These are phyloP conservation scores for Apomyelois bistriatella DNA, from an alignment of 2,888 invertebrate species.

Conservation along the genomic window DNA sequence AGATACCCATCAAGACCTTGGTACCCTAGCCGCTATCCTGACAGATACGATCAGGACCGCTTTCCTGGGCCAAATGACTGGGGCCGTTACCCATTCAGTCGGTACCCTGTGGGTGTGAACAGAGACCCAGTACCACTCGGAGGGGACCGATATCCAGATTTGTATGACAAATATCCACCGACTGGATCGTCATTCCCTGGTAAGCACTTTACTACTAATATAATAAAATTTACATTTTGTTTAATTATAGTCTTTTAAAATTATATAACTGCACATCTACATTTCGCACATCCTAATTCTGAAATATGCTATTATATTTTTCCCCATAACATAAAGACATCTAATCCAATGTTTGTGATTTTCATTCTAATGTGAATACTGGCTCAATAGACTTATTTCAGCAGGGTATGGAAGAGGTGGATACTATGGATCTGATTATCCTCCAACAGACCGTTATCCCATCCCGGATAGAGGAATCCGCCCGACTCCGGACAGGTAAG, in stretches of 20 bases:
- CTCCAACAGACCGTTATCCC: constrained; percentile 61
- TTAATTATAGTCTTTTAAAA: no score
- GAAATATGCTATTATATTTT: no score
- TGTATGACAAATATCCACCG: constrained; percentile 80
- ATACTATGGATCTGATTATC: constrained; percentile 59
- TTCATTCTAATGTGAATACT: constrained; percentile 1
- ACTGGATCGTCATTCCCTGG: constrained; percentile 75
- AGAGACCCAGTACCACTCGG: constrained; percentile 73
- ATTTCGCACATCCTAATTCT: no score
- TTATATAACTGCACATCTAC: no score
- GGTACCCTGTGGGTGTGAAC: constrained; percentile 71
- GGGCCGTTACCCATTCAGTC: constrained; percentile 68
- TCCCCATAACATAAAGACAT: no score
- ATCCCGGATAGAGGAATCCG: constrained; percentile 71
- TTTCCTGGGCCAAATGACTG: constrained; percentile 55
- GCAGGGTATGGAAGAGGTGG: constrained; percentile 67
- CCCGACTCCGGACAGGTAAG: constrained; percentile 67
- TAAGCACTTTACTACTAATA: constrained; percentile 43
- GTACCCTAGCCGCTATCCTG: constrained; percentile 63
- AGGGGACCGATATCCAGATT: constrained; percentile 71
- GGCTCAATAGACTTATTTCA: constrained; percentile 23
- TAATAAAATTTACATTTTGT: neutral
- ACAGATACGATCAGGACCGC: constrained; percentile 73
- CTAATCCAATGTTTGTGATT: neutral
- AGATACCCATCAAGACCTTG: constrained; percentile 56